Base-by-base conservation (phyloP, 2,888 invertebrate species). In the Drosophila koepferae region DNA sequence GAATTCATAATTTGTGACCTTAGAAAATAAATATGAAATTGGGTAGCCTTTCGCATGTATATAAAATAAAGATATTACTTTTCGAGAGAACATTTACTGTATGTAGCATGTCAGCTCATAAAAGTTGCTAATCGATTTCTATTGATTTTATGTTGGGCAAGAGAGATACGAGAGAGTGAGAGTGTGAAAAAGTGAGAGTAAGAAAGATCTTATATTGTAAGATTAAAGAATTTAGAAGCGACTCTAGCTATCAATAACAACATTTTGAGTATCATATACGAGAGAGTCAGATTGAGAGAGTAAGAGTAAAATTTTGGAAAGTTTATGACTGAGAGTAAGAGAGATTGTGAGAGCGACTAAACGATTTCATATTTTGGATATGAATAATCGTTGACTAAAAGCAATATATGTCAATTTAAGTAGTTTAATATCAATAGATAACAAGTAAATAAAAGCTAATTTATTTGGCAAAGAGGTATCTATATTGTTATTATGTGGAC, bases 121-220 rank as follows among this genome's bases (percentile, higher is more conserved):
- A 10, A 49, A 31, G 49, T 49, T 49, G 49, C 49, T 49, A 49
- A 49, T 49, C 4, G 49, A 34, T 28, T 48, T 2, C 16, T 31
- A 28, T 28, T 28, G 28, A 48, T 34, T 18, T 18, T 31, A 12
- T 49, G 18, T n/a, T 31, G 18, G n/a, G 3, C 46, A 23, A 28
- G 3, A 28, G 28, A 28, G 28, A 28, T 6, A 12, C 12, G 5
- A 48, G 16, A 28, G 7, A 23, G 3, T 20, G 23, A 46, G 14
- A 20, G 44, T 41, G 40, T 6, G 40, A 16, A 9, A 41, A 41
- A 41, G 41, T 16, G 7, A 41, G 41, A 41, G 41, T 9, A 3
- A 41, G n/a, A 41, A 16, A 40, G 40, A 40, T 4, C n/a, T n/a
- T 40, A 16, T 40, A 5, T 40, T 16, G 16, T 16, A 40, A n/a